These are phyloP conservation scores for Alviniconcha strummeri DNA, from an alignment of 2,888 invertebrate species.

Conservation along the genomic window DNA sequence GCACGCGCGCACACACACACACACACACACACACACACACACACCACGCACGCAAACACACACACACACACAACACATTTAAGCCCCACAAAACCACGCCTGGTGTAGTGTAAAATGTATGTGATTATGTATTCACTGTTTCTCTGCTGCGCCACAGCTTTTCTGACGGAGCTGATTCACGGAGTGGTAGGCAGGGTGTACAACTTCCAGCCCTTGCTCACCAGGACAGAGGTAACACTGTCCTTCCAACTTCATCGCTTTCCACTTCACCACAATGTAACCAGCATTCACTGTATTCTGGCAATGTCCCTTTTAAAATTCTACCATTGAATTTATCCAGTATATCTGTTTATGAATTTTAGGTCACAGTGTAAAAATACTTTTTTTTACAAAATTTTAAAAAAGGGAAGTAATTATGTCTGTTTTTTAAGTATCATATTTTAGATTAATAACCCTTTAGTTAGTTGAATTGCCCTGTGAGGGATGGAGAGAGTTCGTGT, in stretches of 20 bases:
- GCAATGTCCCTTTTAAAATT: not conserved
- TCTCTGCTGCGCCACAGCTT: constrained; percentile 56
- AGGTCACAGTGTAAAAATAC: not conserved
- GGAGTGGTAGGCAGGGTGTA: constrained; percentile 62
- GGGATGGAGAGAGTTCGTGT: not conserved
- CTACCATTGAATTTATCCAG: not conserved
- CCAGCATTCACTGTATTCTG: not conserved
- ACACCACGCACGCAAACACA: too few relatives aligned
- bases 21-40: too few relatives aligned
- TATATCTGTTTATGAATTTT: not conserved
- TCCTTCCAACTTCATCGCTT: not conserved
- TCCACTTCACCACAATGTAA: not conserved
- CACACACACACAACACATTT: too few relatives aligned
- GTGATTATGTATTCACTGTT: not conserved
- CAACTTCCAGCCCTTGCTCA: constrained; percentile 73
- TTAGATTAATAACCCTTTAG: too few relatives aligned
- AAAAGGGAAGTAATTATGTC: too few relatives aligned
- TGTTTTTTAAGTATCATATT: too few relatives aligned
- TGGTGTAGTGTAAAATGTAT: too few relatives aligned
- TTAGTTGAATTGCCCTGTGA: too few relatives aligned
- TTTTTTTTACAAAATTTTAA: too few relatives aligned
- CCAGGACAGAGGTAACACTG: constrained; percentile 71
- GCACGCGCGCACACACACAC: too few relatives aligned
- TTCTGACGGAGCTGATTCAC: constrained; percentile 67
- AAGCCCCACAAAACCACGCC: too few relatives aligned